These are phyloP conservation scores for Athrips mouffetella DNA, from an alignment of 2,888 invertebrate species.

Conservation along the genomic window DNA sequence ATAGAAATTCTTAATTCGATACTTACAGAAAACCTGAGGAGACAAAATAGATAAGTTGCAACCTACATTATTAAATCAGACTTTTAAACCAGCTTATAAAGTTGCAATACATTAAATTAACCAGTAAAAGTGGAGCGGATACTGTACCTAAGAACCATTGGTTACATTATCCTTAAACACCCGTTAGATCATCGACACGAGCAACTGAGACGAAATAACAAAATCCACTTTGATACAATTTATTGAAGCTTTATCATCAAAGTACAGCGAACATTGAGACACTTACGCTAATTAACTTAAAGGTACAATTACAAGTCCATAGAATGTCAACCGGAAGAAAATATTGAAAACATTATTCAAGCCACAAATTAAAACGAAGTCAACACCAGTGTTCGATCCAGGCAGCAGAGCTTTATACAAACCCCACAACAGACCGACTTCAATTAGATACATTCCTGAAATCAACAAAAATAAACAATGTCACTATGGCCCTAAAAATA, in stretches of 20 bases:
- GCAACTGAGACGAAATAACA: slow-evolving; percentile 6
- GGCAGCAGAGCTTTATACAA: slow-evolving; percentile 50
- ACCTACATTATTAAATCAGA: not conserved
- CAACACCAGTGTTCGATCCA: slow-evolving; percentile 48
- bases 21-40: slow-evolving; percentile 1
- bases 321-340: slow-evolving; percentile 45
- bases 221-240: slow-evolving; percentile 36
- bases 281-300: slow-evolving; percentile 62
- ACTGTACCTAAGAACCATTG: not conserved
- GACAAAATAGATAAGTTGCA: not conserved
- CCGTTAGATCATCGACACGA: slow-evolving; percentile 1
- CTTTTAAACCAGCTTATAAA: not conserved
- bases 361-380: slow-evolving; percentile 45
- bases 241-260: slow-evolving; percentile 46
- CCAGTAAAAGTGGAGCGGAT: too few species aligned
- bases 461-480: slow-evolving; percentile 54
- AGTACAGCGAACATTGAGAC: slow-evolving; percentile 52
- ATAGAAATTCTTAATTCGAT: not conserved
- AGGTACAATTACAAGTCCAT: slow-evolving; percentile 47
- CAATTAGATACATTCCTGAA: slow-evolving; percentile 56
- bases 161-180: not conserved
- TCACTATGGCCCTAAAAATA: slow-evolving; percentile 33
- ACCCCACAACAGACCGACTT: slow-evolving; percentile 58
- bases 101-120: too few species aligned
- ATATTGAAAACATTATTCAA: slow-evolving; percentile 26